Evolutionary conservation across 2,797 vertebrate genomes (phyloP).

Genomic region (Crotalus adamanteus): DNA sequence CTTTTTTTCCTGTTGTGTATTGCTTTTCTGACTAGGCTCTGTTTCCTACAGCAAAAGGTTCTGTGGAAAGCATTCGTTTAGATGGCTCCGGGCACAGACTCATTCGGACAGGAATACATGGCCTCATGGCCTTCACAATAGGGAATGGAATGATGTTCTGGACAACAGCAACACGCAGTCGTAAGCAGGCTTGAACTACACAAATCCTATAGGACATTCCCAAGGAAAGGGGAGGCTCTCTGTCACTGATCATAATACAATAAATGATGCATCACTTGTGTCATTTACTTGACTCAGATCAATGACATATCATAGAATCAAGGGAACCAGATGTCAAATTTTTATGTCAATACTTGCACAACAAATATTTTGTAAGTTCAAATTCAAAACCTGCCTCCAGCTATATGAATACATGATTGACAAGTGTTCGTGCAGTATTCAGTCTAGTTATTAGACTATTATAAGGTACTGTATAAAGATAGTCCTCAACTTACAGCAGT

Average conservation of each 20-base stretch:
- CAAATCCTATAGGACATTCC: neutral
- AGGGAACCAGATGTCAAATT: neutral
- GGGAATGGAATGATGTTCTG: slow-evolving; percentile 81
- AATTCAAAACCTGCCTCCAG: neutral
- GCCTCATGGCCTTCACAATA: slow-evolving; percentile 73
- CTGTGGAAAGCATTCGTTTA: slow-evolving; percentile 65
- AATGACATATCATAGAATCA: neutral
- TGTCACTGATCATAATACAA: neutral
- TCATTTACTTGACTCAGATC: neutral
- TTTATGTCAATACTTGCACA: neutral
- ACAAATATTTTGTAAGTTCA: neutral
- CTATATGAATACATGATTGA: neutral
- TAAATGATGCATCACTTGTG: neutral
- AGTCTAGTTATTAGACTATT: neutral
- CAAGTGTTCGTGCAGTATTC: neutral
- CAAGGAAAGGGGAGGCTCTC: neutral
- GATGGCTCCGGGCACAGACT: slow-evolving; percentile 78
- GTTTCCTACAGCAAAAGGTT: slow-evolving; percentile 60
- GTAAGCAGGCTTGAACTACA: slow-evolving; percentile 13
- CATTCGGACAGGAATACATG: slow-evolving; percentile 70
- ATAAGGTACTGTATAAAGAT: neutral
- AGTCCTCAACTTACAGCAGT: neutral
- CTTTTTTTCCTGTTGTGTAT: neutral
- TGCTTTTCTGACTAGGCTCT: neutral
- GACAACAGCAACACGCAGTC: slow-evolving; percentile 75